These are phyloP conservation scores for Drosophila tani DNA, from an alignment of 1,140 invertebrate species.

Conservation along the genomic window DNA sequence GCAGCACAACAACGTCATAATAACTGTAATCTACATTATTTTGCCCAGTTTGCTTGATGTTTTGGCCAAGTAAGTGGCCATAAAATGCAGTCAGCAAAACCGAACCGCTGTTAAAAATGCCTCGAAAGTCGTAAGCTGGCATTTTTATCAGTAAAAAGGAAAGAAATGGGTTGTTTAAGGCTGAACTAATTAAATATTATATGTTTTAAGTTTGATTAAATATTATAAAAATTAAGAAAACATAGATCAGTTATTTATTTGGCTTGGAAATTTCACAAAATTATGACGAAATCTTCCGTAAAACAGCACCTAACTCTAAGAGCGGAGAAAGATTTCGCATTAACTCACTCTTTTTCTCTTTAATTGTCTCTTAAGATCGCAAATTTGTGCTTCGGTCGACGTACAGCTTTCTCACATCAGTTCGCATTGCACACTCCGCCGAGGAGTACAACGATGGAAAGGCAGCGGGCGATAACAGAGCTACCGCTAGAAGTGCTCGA, in stretches of 20 bases:
- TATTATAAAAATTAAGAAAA: too few relatives aligned
- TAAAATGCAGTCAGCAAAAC: conserved; percentile 39
- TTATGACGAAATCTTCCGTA: not conserved
- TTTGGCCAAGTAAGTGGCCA: conserved; percentile 40
- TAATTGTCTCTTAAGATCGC: not conserved
- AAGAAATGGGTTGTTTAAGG: not conserved
- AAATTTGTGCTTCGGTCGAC: too few relatives aligned
- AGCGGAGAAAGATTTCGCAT: not conserved
- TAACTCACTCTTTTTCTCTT: not conserved
- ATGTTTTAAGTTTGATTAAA: too few relatives aligned
- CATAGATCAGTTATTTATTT: not conserved
- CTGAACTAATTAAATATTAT: not conserved
- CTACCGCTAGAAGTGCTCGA: conserved; percentile 26
- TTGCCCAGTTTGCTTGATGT: conserved; percentile 37
- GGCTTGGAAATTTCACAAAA: not conserved
- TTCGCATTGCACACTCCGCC: not conserved
- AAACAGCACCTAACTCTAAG: not conserved
- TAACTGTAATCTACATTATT: conserved; percentile 40
- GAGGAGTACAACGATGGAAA: conserved; percentile 2
- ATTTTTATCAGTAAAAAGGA: not conserved
- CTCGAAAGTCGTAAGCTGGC: too few relatives aligned
- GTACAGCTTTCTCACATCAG: not conserved
- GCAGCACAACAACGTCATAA: conserved; percentile 23
- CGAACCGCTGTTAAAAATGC: not conserved
- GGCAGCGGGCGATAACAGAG: not conserved